Evolutionary conservation across 2,888 invertebrate species (phyloP).

Genomic region (Rapana venosa): DNA sequence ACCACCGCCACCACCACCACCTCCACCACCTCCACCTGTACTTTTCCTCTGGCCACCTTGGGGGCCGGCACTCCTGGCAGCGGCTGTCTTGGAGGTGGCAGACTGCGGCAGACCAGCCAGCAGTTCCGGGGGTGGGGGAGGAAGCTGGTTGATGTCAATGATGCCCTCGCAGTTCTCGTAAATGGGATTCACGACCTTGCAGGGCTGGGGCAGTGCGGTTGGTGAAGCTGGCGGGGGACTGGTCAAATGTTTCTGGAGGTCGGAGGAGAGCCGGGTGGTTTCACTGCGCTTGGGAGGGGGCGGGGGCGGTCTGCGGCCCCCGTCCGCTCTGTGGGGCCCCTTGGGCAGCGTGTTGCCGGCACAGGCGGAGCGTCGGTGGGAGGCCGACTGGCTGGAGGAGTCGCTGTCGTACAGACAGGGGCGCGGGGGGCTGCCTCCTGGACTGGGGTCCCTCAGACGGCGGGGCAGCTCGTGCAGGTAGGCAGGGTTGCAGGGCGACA

Average conservation of each 20-base stretch:
- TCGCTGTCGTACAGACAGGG: slow-evolving; percentile 3
- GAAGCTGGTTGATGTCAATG: slow-evolving; percentile 72
- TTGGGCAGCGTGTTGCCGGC: slow-evolving; percentile 49
- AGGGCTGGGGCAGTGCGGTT: neutral
- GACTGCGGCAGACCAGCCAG: slow-evolving; percentile 60
- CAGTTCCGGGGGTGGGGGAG: slow-evolving; percentile 74
- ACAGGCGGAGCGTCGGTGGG: slow-evolving; percentile 54
- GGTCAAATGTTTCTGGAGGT: slow-evolving; percentile 47
- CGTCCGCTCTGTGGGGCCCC: slow-evolving; percentile 19
- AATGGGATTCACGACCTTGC: slow-evolving; percentile 56
- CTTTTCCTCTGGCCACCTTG: slow-evolving; percentile 34
- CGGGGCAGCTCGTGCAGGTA: slow-evolving; percentile 65
- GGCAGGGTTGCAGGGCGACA: slow-evolving; percentile 54
- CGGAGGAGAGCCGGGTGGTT: slow-evolving; percentile 64
- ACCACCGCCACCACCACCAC: neutral
- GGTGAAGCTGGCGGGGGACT: slow-evolving; percentile 17
- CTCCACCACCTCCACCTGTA: slow-evolving; percentile 25
- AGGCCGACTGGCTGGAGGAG: slow-evolving; percentile 30
- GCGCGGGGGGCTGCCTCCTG: slow-evolving; percentile 35
- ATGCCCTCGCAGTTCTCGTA: slow-evolving; percentile 70
- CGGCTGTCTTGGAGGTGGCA: slow-evolving; percentile 56
- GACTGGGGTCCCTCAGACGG: slow-evolving; percentile 40
- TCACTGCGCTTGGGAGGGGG: slow-evolving; percentile 72
- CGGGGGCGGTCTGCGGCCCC: slow-evolving; percentile 56
- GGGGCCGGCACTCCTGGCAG: slow-evolving; percentile 57